Conservation (phyloP, 2,113 vertebrate species). For the Jacana jacana region DNA sequence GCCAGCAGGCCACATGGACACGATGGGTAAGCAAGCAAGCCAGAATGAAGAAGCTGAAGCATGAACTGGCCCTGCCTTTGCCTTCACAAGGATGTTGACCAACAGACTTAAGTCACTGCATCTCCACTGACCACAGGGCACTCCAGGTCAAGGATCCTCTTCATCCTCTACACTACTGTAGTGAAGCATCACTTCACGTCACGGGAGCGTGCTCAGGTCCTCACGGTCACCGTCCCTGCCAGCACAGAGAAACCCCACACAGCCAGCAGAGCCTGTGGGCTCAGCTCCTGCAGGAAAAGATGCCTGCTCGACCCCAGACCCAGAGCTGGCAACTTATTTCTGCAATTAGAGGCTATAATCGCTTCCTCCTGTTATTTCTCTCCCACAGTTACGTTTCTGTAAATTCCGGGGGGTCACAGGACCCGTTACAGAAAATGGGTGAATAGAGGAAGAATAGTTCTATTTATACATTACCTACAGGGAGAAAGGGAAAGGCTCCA, state of each 20-base stretch:
- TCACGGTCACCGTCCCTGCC: rapidly evolving
- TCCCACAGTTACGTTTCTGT: not conserved
- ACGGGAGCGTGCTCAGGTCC: rapidly evolving
- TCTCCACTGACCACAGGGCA: not conserved
- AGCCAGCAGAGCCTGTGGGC: not conserved
- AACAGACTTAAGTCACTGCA: no score
- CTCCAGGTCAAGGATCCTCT: not conserved
- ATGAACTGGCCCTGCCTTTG: not conserved
- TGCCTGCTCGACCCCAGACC: rapidly evolving
- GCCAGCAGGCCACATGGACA: rapidly evolving
- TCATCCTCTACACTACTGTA: rapidly evolving
- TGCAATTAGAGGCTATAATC: not conserved
- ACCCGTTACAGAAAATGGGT: not conserved
- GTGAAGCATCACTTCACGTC: rapidly evolving
- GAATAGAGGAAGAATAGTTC: not conserved
- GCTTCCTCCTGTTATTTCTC: not conserved
- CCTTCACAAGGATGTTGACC: not conserved
- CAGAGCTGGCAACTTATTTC: not conserved
- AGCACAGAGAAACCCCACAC: not conserved
- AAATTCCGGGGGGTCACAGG: not conserved
- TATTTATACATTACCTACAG: not conserved
- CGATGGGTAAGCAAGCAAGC: not conserved
- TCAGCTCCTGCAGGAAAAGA: not conserved
- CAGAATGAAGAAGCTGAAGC: not conserved
- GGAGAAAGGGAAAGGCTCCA: not conserved